Evolutionary conservation across 1,140 invertebrate species (phyloP), one percentile per base, ranked within the genome.

Genomic region (Philopotamus ludificatus): DNA sequence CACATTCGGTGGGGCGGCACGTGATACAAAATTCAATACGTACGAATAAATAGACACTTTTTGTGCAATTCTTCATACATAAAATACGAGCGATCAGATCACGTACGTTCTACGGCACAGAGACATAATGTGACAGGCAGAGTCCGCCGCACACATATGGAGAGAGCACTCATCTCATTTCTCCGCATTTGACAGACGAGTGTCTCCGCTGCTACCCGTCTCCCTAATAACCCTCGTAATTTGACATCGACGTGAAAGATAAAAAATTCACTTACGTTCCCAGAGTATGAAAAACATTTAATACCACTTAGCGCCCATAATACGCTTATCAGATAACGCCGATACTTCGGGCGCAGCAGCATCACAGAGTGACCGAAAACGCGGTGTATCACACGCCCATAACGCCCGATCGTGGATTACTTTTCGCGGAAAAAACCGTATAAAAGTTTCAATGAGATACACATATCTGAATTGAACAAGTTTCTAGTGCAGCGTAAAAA

Each of bases 281-380:
- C 51, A n/a, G 61, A 41, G 54, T 68, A 65, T 65, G 63, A 60
- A 68, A 68, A 65, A 68, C 67, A 68, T 68, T 68, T 65, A 68
- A 68, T 64, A 65, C 67, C 57, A 68, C 67, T 68, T 68, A 68
- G 67, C 58, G 61, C 28, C 58, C 25, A 23, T 62, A 62, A 62
- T 62, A 53, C 26, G 42, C 26, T 60, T 47, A 7, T 21, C 16
- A 60, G 57, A 62, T 62, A 53, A 62, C 45, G 60, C n/a, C n/a
- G n/a, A n/a, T n/a, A n/a, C n/a, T n/a, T n/a, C n/a, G n/a, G n/a
- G n/a, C n/a, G n/a, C n/a, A n/a, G n/a, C n/a, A n/a, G n/a, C n/a
- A n/a, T n/a, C n/a, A n/a, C n/a, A n/a, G n/a, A n/a, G n/a, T n/a
- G n/a, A n/a, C n/a, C n/a, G n/a, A n/a, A n/a, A n/a, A n/a, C n/a